These are phyloP conservation scores for Sebastes taczanowskii DNA, from an alignment of 2,797 vertebrate species.

Conservation along the genomic window DNA sequence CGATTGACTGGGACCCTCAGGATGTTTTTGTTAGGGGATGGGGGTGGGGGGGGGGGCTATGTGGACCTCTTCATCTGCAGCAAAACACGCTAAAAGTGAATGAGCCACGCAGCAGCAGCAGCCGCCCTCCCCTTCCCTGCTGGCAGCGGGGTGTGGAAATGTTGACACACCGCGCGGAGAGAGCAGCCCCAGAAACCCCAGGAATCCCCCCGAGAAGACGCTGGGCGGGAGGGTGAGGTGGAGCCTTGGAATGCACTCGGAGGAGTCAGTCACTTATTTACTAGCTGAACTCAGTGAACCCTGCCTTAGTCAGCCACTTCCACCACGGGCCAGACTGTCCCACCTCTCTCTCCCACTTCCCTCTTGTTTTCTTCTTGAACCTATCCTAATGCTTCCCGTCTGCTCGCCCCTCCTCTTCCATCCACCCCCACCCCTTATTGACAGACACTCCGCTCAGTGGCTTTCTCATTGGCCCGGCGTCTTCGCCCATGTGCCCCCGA, in stretches of 20 bases:
- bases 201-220: conserved; percentile 78
- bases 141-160: conserved; percentile 71
- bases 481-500: conserved; percentile 35
- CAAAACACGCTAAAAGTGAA: conserved; percentile 53
- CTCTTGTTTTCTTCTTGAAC: conserved; percentile 54
- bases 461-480: conserved; percentile 64
- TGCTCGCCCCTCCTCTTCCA: conserved; percentile 16
- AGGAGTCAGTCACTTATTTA: conserved; percentile 85
- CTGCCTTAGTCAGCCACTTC: conserved; percentile 80
- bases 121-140: background rate
- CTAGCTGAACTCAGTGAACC: conserved; percentile 85
- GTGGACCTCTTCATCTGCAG: conserved; percentile 34
- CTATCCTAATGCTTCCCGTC: conserved; percentile 19
- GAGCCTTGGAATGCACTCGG: conserved; percentile 83
- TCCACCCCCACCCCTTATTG: conserved; percentile 47
- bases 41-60: background rate
- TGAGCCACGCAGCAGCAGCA: conserved; percentile 34
- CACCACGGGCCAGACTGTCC: conserved; percentile 41
- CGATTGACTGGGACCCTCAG: conserved; percentile 57
- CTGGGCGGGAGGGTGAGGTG: conserved; percentile 75
- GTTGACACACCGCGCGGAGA: conserved; percentile 67
- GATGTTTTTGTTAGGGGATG: conserved; percentile 76
- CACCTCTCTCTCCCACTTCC: conserved; percentile 45
- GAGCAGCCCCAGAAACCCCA: conserved; percentile 73
- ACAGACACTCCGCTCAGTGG: conserved; percentile 40